A percentile compares a stretch with the other conserved stretches of the same genome.
Conservation (phyloP, 2,113 vertebrate species). For the Dipodomys spectabilis region DNA sequence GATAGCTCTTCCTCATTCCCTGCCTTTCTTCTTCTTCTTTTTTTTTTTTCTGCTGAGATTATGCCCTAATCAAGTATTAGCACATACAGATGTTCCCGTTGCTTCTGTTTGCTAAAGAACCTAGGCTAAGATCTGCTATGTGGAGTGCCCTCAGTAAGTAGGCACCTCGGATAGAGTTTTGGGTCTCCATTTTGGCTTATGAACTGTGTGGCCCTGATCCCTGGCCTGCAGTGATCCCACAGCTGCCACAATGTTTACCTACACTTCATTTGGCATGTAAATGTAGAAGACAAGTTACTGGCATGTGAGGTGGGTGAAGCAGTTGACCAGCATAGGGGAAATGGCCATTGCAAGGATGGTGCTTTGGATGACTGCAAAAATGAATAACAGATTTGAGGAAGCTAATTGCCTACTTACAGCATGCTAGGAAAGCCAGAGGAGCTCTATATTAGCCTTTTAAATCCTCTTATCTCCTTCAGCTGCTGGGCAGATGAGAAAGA, state of each 20-base stretch:
- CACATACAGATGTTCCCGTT: background rate
- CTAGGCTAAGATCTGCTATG: background rate
- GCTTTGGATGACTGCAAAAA: conserved; percentile 42
- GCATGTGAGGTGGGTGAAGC: background rate
- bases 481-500: background rate
- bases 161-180: background rate
- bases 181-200: too few relatives aligned
- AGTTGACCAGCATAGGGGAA: background rate
- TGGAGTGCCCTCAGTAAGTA: background rate
- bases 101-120: background rate
- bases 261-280: background rate
- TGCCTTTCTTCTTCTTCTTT: background rate
- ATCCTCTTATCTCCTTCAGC: background rate
- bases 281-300: background rate
- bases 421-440: background rate
- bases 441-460: background rate
- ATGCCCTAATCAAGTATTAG: background rate
- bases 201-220: background rate
- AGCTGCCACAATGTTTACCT: background rate
- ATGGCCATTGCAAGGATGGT: background rate
- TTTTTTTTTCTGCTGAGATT: background rate
- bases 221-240: background rate
- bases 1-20: background rate
- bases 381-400: background rate
- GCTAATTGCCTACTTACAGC: background rate